Evolutionary conservation across 2,888 invertebrate species (phyloP), one percentile per base, ranked within the genome.

Genomic region (Gasteruption jaculator): DNA sequence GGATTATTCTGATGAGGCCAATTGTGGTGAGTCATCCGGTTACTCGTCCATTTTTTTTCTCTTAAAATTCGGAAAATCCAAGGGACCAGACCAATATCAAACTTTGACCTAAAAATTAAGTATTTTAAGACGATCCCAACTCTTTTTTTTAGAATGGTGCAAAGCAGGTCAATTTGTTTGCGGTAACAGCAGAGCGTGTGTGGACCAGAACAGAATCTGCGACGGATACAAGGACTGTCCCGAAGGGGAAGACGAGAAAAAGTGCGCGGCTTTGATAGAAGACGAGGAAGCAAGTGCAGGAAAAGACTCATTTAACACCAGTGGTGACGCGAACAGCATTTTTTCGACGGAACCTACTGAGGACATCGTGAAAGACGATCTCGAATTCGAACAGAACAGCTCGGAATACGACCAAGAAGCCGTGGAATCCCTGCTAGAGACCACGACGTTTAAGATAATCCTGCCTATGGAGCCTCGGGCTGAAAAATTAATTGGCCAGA

Each of bases 1-100:
- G 81, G 88, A 88, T 63, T 85, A 80, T 61, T 82, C 85, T 1
- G 87, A 87, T 64, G 87, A 87, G 70, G 80, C 80, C 56, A 76
- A 81, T 52, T 86, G 87, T 64, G 85, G 86, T 85, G 75, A 71
- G 29, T 5, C n/a, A 21, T 8, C n/a, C n/a, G n/a, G n/a, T n/a
- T n/a, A n/a, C n/a, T 39, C 14, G 3, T 5, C 30, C 16, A 30
- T 12, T n/a, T 1, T 38, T 19, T 29, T 38, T 4, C 32, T 34
- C 10, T 29, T n/a, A n/a, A n/a, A n/a, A n/a, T n/a, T n/a, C n/a
- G n/a, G n/a, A n/a, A n/a, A n/a, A n/a, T n/a, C n/a, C n/a, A n/a
- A n/a, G n/a, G n/a, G n/a, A n/a, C n/a, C n/a, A n/a, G n/a, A n/a
- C n/a, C n/a, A n/a, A n/a, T n/a, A n/a, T n/a, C n/a, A n/a, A n/a